Evolutionary conservation across 1,140 invertebrate species (phyloP).

Genomic region (Holcopasites calliopsidis): DNA sequence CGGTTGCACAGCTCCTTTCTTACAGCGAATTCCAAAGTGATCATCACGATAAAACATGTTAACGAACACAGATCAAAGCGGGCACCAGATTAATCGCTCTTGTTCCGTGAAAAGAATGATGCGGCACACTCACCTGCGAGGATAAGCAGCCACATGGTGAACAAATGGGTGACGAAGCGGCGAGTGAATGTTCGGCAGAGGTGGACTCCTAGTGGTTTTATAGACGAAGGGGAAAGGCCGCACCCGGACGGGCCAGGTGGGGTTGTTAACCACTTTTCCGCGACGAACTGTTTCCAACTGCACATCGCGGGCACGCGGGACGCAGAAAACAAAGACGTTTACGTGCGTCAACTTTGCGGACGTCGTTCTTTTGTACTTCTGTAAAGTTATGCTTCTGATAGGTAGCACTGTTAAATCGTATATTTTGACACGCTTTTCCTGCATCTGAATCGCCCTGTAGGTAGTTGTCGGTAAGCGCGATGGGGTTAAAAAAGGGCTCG

Average conservation of each 20-base stretch:
- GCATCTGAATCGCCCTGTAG: too few relatives aligned
- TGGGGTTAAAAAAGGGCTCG: too few relatives aligned
- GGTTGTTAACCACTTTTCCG: constrained; percentile 71
- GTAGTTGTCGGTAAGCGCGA: too few relatives aligned
- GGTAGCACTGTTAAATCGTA: too few relatives aligned
- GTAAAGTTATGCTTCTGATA: too few relatives aligned
- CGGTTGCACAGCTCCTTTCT: background rate
- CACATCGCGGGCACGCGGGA: constrained; percentile 41
- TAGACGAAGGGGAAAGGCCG: constrained; percentile 77
- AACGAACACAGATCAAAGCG: background rate
- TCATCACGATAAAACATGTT: constrained; percentile 13
- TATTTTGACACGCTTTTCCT: too few relatives aligned
- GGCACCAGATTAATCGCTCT: constrained; percentile 11
- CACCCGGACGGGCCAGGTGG: constrained; percentile 71
- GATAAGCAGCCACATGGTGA: constrained; percentile 77
- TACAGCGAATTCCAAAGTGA: background rate
- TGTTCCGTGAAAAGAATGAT: constrained; percentile 16
- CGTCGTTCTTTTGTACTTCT: too few relatives aligned
- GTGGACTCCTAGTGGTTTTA: constrained; percentile 74
- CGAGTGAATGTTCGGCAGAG: constrained; percentile 74
- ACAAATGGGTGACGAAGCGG: constrained; percentile 73
- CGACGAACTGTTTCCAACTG: constrained; percentile 50
- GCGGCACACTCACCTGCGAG: constrained; percentile 74
- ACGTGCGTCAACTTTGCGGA: background rate
- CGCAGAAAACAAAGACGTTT: constrained; percentile 30